Conservation (phyloP, 1,140 invertebrate genomes). For the Dolichoris vasculosae region DNA sequence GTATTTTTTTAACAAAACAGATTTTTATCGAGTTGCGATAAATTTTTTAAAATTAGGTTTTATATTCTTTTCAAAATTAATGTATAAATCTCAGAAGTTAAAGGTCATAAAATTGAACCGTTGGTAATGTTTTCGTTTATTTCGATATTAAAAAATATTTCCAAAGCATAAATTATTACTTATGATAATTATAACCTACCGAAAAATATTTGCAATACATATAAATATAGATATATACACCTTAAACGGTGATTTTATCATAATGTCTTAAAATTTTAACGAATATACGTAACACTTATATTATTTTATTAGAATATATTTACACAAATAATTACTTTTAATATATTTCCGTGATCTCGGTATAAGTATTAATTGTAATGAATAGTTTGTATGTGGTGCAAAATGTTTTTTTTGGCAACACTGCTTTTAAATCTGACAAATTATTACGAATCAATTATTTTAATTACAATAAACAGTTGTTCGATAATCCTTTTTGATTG, state of each 20-base stretch:
- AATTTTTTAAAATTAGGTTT: too few species aligned
- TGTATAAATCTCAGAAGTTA: background rate
- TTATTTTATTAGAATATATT: background rate
- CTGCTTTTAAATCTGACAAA: constrained; percentile 17
- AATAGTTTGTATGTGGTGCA: constrained; percentile 14
- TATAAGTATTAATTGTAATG: constrained; percentile 27
- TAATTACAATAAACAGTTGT: constrained; percentile 16
- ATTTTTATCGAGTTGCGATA: too few species aligned
- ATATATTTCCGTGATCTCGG: background rate
- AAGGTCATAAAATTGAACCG: background rate
- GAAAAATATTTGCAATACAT: background rate
- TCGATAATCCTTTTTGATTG: constrained; percentile 45
- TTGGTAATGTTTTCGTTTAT: background rate
- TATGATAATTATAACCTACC: background rate
- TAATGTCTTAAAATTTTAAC: background rate
- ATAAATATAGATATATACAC: too few species aligned
- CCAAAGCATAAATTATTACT: background rate
- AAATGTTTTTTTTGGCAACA: constrained; percentile 47
- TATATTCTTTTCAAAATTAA: too few species aligned
- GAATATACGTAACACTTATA: background rate
- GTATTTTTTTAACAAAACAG: too few species aligned
- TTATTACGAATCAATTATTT: background rate
- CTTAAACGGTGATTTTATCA: background rate
- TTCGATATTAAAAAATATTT: background rate
- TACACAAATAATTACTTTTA: background rate